These are phyloP conservation scores for Brachionus asplanchnoidis DNA, from an alignment of 1,140 invertebrate genomes.

Conservation along the genomic window DNA sequence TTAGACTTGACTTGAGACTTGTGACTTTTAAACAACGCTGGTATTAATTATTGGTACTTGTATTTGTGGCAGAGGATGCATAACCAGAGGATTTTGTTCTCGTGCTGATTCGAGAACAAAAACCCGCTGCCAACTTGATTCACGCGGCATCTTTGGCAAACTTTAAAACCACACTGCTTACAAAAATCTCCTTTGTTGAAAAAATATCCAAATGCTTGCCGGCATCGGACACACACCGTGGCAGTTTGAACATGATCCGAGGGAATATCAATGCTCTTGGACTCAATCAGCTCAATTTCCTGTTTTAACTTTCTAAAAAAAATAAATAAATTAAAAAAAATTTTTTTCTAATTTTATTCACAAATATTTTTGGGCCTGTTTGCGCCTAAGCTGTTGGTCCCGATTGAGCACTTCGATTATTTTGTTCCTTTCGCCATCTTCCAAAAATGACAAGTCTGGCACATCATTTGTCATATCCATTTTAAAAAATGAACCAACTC, in stretches of 20 bases:
- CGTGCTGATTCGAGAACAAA: neutral
- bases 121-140: neutral
- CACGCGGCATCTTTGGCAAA: slow-evolving; percentile 46
- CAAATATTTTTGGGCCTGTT: neutral
- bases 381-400: neutral
- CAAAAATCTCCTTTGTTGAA: slow-evolving; percentile 48
- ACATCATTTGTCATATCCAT: neutral
- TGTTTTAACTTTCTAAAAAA: neutral
- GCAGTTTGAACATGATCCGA: slow-evolving; percentile 27
- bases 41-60: neutral
- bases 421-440: neutral
- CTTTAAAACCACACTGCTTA: slow-evolving; percentile 45
- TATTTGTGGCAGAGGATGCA: slow-evolving; percentile 38
- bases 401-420: neutral
- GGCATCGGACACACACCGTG: slow-evolving; percentile 47
- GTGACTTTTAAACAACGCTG: too few species aligned
- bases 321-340: neutral
- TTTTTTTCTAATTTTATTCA: neutral
- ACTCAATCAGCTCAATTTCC: slow-evolving; percentile 39
- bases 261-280: slow-evolving; percentile 33
- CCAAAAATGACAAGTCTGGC: neutral
- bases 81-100: neutral
- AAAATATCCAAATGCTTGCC: slow-evolving; percentile 45
- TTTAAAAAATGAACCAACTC: neutral
- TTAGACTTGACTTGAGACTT: too few species aligned